Conservation (phyloP, 2,797 vertebrate genomes). For the Ctenopoma multispine region DNA sequence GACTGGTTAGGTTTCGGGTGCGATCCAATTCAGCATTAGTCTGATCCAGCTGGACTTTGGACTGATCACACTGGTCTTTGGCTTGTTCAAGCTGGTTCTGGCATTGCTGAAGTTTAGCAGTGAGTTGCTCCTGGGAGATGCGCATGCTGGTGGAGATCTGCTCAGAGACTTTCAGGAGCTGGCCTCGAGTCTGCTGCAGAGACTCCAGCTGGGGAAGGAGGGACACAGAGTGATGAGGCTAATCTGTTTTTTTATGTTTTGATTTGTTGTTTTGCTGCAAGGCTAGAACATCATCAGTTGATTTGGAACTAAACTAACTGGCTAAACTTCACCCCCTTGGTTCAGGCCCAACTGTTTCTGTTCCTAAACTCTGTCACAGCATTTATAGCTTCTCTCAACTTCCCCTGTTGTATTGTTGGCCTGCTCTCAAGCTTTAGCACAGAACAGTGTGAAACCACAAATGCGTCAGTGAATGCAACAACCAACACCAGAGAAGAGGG, state of each 20-base stretch:
- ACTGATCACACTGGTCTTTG: conserved; percentile 10
- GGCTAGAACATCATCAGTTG: not conserved
- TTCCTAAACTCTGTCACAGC: too few relatives aligned
- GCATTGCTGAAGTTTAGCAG: conserved; percentile 80
- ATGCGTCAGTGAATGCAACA: too few relatives aligned
- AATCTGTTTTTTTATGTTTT: not conserved
- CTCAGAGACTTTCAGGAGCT: conserved; percentile 84
- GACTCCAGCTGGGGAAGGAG: conserved; percentile 77
- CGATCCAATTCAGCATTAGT: conserved; percentile 48
- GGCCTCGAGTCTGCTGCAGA: conserved; percentile 85
- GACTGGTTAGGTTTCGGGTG: conserved; percentile 14
- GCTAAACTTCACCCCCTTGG: too few relatives aligned
- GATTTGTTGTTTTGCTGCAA: not conserved
- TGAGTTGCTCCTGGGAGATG: conserved; percentile 83
- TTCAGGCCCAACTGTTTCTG: too few relatives aligned
- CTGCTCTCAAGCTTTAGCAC: too few relatives aligned
- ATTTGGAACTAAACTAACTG: not conserved
- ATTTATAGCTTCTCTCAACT: too few relatives aligned
- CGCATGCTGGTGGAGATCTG: conserved; percentile 81
- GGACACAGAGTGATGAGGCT: not conserved
- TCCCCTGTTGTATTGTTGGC: too few relatives aligned
- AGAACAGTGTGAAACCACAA: not conserved
- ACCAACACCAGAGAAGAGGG: too few relatives aligned
- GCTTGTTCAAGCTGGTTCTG: conserved; percentile 67
- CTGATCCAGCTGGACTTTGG: conserved; percentile 53